Evolutionary conservation across 2,888 invertebrate species (phyloP).

Genomic region (Drosophila lacicola): DNA sequence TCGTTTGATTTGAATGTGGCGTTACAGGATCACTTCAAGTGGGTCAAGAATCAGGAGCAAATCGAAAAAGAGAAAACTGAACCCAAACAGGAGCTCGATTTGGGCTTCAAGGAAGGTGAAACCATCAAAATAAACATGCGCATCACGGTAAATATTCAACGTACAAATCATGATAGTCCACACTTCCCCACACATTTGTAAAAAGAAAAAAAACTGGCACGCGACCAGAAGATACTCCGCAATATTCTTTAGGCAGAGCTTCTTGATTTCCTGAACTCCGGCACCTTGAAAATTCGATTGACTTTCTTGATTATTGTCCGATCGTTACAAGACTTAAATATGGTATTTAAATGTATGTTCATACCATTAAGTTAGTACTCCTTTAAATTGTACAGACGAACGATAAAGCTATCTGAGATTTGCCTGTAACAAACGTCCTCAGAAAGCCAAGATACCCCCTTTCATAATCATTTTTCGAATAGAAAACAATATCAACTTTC

Average conservation of each 20-base stretch:
- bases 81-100: constrained; percentile 93
- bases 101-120: constrained; percentile 99
- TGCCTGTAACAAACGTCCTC: no score
- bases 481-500: not conserved
- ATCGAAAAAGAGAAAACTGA: constrained; percentile 92
- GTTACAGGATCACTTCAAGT: constrained; percentile 99
- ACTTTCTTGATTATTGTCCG: no score
- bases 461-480: not conserved
- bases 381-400: no score
- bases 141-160: constrained; percentile 89
- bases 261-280: no score
- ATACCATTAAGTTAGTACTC: no score
- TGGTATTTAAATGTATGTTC: no score
- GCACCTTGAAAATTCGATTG: no score
- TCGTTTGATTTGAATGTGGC: constrained; percentile 99
- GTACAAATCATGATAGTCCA: no score
- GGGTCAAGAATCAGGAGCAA: constrained; percentile 93
- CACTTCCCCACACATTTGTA: no score
- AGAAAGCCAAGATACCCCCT: not conserved
- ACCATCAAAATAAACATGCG: constrained; percentile 99
- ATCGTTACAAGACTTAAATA: no score
- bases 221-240: not conserved
- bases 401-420: no score
- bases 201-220: not conserved
- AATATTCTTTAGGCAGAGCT: no score